These are phyloP conservation scores for Chondrosia reniformis DNA, from an alignment of 37 sponge, comb jelly and placozoan genomes.

Conservation along the genomic window DNA sequence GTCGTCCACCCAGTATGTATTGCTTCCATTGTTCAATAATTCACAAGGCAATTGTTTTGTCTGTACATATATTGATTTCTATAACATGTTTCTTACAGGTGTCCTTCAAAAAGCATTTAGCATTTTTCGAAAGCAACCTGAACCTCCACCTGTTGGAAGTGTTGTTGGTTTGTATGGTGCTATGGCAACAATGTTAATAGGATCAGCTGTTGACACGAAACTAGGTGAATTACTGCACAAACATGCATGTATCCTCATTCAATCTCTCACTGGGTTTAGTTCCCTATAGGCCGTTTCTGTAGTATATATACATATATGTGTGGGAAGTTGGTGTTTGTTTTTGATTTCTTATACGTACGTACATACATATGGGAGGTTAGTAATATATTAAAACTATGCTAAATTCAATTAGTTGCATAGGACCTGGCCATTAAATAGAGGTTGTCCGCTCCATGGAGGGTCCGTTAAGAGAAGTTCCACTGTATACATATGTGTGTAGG, in stretches of 20 bases:
- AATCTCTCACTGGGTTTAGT: no score
- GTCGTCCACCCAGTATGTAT: neutral
- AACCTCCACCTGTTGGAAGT: slow-evolving; percentile 27
- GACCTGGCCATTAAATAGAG: no score
- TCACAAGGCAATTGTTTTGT: neutral
- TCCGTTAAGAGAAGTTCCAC: no score
- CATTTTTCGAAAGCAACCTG: slow-evolving; percentile 19
- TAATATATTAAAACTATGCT: no score
- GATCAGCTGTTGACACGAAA: slow-evolving; percentile 39
- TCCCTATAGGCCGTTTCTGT: neutral
- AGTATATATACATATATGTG: neutral
- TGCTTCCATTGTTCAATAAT: neutral
- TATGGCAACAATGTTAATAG: slow-evolving; percentile 56
- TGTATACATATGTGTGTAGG: no score
- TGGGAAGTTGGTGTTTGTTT: neutral
- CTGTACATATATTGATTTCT: neutral
- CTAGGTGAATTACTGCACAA: no score
- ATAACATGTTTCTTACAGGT: neutral
- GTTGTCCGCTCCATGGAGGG: no score
- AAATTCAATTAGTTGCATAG: no score
- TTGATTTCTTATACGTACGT: no score
- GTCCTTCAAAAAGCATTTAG: slow-evolving; percentile 28
- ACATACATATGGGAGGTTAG: neutral
- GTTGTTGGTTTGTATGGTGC: slow-evolving; percentile 69
- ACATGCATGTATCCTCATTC: no score